Evolutionary conservation across 1,140 invertebrate species (phyloP), one percentile per base, ranked within the genome.

Genomic region (Zaprionus davidi): DNA sequence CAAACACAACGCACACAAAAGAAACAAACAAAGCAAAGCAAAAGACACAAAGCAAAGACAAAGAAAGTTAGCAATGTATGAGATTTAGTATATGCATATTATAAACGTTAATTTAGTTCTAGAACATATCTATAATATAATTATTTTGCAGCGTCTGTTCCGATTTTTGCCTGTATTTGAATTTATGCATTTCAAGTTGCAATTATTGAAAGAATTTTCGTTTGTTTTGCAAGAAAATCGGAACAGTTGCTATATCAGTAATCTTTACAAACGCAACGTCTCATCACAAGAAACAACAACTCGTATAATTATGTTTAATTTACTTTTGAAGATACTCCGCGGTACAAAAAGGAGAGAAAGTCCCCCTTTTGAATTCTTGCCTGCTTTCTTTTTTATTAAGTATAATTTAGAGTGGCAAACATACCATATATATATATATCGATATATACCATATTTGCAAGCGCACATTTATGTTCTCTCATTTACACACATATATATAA

Each of bases 21-120:
- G 63, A 22, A 22, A 22, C 22, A 22, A 22, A 38, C 71, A 66
- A 74, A 56, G 58, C 57, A 75, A 76, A 76, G 46, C 55, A 76
- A 74, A 26, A 46, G 22, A 59, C 11, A 60, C 44, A 56, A 9
- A 69, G 51, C 56, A 78, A 70, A 74, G 57, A 78, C 60, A 78
- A 62, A 75, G 63, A 72, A 60, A 46, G 56, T 76, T 76, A 66
- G 67, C 36, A 49, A 77, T 71, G 41, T 66, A 85, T 78, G 65
- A 75, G 69, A 78, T 56, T 78, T 83, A 83, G 71, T 72, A 38
- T 76, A 46, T 46, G 15, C 15, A 44, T 44, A 82, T 64, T 73
- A 57, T 71, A 78, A 84, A 84, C 73, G 84, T 87, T 87, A 84
- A 88, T 79, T 75, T 88, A 59, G 78, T 87, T 87, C 57, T 87